A percentile compares a stretch with the other conserved stretches of the same genome.
Conservation (phyloP, 2,797 vertebrate genomes). For the Neomorphus geoffroyi region DNA sequence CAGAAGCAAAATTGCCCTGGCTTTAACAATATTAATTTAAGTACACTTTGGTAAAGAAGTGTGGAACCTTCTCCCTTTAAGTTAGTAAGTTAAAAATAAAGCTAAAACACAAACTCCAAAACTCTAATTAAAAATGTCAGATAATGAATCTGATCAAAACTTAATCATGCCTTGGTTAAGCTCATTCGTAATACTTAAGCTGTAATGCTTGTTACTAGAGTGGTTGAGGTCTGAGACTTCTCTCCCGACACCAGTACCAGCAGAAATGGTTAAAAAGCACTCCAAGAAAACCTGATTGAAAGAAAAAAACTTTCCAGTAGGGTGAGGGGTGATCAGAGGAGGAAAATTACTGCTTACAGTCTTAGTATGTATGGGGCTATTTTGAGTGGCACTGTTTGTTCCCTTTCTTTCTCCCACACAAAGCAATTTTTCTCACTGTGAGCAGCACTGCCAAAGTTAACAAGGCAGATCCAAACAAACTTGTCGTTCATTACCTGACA, state of each 20-base stretch:
- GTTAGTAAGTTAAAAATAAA: neutral
- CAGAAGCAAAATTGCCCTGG: neutral
- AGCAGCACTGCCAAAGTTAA: accelerated
- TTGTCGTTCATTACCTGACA: neutral
- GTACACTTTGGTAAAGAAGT: neutral
- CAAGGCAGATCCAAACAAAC: neutral
- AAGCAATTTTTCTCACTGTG: accelerated
- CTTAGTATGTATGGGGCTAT: neutral
- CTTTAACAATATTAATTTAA: neutral
- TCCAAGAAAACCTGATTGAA: neutral
- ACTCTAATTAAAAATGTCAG: neutral
- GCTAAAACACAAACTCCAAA: neutral
- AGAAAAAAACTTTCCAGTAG: neutral
- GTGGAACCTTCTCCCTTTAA: neutral
- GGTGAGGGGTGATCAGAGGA: neutral
- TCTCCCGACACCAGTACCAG: neutral
- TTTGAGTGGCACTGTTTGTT: neutral
- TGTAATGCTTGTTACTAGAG: neutral
- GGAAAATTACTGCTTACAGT: neutral
- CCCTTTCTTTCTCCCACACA: neutral
- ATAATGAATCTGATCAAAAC: neutral
- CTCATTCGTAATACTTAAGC: neutral
- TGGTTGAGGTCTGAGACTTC: neutral
- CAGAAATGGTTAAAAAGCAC: neutral
- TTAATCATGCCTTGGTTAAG: neutral